Conservation (phyloP, 2,888 invertebrate species). For the Acleris holmiana region DNA sequence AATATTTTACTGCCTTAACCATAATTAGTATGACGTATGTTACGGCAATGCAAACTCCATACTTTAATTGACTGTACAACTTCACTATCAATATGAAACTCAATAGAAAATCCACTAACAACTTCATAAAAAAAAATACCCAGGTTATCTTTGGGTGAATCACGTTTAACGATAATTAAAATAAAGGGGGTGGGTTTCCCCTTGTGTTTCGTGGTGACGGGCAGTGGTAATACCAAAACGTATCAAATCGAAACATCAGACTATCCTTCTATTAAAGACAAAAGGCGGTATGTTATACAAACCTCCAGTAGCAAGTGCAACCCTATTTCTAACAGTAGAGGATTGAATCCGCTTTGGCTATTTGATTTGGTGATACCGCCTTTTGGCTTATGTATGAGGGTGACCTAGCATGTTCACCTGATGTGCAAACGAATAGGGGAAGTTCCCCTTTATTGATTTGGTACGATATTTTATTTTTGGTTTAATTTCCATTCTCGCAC, state of each 20-base stretch:
- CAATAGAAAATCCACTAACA: neutral
- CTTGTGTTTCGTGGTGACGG: slow-evolving; percentile 46
- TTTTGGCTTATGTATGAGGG: too few relatives aligned
- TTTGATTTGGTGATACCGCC: too few relatives aligned
- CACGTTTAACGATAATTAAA: slow-evolving; percentile 18
- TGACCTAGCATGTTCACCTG: slow-evolving; percentile 63
- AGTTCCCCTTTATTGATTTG: slow-evolving; percentile 21
- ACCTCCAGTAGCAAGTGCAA: too few relatives aligned
- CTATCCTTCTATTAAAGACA: too few relatives aligned
- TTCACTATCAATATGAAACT: too few relatives aligned
- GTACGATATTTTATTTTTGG: slow-evolving; percentile 8
- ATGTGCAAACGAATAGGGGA: slow-evolving; percentile 46
- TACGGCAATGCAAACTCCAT: too few relatives aligned
- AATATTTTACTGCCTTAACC: too few relatives aligned
- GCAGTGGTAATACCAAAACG: slow-evolving; percentile 39
- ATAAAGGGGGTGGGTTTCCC: slow-evolving; percentile 45
- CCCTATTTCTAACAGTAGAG: too few relatives aligned
- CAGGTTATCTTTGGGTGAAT: slow-evolving; percentile 28
- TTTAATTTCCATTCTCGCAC: neutral
- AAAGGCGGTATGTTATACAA: too few relatives aligned
- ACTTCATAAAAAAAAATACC: slow-evolving; percentile 40
- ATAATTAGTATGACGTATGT: too few relatives aligned
- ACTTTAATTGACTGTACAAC: too few relatives aligned
- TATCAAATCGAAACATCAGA: slow-evolving; percentile 56
- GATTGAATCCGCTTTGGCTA: too few relatives aligned